Conservation (phyloP, 2,797 vertebrate genomes). For the Enoplosus armatus region DNA sequence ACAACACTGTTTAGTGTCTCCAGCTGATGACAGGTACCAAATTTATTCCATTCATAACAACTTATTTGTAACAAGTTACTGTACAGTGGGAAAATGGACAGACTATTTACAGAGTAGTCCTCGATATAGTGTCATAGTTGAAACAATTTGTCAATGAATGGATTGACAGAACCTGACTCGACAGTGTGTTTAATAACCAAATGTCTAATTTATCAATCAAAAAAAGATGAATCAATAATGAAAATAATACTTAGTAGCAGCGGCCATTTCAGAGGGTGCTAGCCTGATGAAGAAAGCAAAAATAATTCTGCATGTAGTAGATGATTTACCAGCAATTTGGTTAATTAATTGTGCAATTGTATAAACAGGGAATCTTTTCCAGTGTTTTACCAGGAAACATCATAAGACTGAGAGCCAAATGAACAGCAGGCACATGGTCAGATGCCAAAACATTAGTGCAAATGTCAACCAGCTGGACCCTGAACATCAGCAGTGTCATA, state of each 20-base stretch:
- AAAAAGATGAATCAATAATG: background rate
- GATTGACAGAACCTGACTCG: background rate
- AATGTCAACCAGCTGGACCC: constrained; percentile 55
- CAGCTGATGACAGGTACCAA: background rate
- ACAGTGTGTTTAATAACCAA: background rate
- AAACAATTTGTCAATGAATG: background rate
- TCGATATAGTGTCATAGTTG: background rate
- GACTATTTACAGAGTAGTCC: too few species aligned
- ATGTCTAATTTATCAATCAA: background rate
- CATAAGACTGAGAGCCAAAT: constrained; percentile 30
- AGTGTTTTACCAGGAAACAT: constrained; percentile 20
- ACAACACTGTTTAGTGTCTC: background rate
- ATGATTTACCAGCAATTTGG: constrained; percentile 3
- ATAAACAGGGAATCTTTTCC: background rate
- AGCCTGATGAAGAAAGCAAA: background rate
- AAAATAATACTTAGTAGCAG: background rate
- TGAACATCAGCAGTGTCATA: constrained; percentile 31
- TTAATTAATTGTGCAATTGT: constrained; percentile 8
- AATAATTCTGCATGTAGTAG: background rate
- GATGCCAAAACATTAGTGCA: constrained; percentile 41
- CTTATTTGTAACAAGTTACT: background rate
- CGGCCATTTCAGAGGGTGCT: background rate
- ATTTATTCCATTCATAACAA: background rate
- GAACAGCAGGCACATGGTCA: constrained; percentile 23
- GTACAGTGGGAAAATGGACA: background rate